A percentile compares a stretch with the other conserved stretches of the same genome.
These are phyloP conservation scores for Platypus cylindrus DNA, from an alignment of 2,888 invertebrate species.

Conservation along the genomic window DNA sequence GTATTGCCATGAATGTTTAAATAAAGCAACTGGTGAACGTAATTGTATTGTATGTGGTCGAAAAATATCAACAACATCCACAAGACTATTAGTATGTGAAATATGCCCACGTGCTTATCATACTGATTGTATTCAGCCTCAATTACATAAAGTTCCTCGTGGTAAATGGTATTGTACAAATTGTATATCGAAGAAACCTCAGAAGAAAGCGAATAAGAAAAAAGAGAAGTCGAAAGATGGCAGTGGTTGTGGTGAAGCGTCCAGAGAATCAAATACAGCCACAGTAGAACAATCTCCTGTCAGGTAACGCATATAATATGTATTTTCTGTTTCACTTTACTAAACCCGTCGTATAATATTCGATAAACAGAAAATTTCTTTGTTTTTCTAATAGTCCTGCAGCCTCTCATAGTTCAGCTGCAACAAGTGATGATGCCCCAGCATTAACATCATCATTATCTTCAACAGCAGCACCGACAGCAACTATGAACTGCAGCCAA, in stretches of 20 bases:
- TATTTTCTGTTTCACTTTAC: neutral
- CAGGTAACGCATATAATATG: conserved; percentile 30
- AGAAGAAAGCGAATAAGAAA: conserved; percentile 42
- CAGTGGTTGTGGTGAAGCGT: too few relatives aligned
- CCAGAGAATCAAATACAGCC: too few relatives aligned
- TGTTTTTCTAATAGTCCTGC: conserved; percentile 43
- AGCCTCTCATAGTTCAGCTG: conserved; percentile 55
- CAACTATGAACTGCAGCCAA: conserved; percentile 26
- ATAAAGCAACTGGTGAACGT: conserved; percentile 82
- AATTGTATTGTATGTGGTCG: conserved; percentile 91
- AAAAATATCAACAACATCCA: conserved; percentile 39
- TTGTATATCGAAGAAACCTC: conserved; percentile 73
- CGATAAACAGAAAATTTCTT: neutral
- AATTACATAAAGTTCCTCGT: conserved; percentile 56
- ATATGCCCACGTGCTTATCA: conserved; percentile 86
- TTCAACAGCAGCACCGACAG: too few relatives aligned
- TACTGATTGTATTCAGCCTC: conserved; percentile 85
- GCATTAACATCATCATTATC: too few relatives aligned
- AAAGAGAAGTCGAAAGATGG: conserved; percentile 39
- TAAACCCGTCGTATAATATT: neutral
- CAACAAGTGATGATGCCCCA: conserved; percentile 43
- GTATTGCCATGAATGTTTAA: conserved; percentile 93
- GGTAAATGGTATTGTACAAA: conserved; percentile 61
- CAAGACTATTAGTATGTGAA: conserved; percentile 71
- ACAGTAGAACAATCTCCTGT: conserved; percentile 41